Base-by-base conservation (phyloP, 2,797 vertebrate species). In the Peromyscus melanophrys region DNA sequence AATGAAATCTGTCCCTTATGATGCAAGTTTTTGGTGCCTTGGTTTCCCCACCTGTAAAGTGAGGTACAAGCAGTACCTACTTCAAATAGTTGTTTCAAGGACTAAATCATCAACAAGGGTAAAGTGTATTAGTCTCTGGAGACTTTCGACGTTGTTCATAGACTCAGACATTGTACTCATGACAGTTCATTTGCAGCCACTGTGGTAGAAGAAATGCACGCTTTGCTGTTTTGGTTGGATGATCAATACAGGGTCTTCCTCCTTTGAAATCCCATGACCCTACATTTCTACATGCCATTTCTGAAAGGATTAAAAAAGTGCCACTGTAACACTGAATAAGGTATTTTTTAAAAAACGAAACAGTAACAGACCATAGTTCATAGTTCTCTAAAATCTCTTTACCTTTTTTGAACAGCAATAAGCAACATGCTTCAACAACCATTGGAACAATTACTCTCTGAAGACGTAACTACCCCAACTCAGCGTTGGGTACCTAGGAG, bases 261-360 rank as follows among this genome's bases (percentile, higher is more conserved):
- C 63, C 29, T 87, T 97, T 97, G 82, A 78, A 46, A 81, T 46
- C 19, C 4, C 25, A 85, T 81, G 95, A 94, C 49, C 71, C 8
- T 13, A 0, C 89, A 71, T 95, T 96, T 97, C 82, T 87, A 46
- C 9, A 27, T 83, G 55, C 49, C 73, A 84, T 89, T 65, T n/a
- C n/a, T 86, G 34, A 89, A 77, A 88, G 57, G 2, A 73, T 67
- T 90, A n/a, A 89, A 96, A 17, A 17, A 78, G 52, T 57, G 76
- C 87, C 67, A 40, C 2, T 85, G 77, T 21, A 81, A 69, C 40
- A 46, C 0, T 9, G 43, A 4, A 76, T 61, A 75, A 89, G 6
- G 19, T 46, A 49, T 55, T 92, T 92, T 89, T 89, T 12, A 2
- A 81, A 85, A 80, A 87, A 52, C 21, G 57, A 90, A 89, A 52